Evolutionary conservation across 2,888 invertebrate genomes (phyloP), one percentile per base, ranked within the genome.

Genomic region (Autographa gamma): DNA sequence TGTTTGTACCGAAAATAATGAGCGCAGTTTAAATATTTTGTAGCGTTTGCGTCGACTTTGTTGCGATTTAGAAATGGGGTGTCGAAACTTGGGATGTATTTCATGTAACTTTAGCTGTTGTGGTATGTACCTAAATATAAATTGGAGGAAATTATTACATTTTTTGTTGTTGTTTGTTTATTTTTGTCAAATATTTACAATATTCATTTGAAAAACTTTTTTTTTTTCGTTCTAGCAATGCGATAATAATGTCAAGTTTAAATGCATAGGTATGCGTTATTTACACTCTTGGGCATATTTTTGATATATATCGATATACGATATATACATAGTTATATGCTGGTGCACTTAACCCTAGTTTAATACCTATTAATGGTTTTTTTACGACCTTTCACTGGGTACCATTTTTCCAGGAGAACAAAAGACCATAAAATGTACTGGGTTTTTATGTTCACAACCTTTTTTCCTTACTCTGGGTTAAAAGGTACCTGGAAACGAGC

Each of bases 21-120:
- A 58, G 34, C 19, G 31, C 38, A 54, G 66, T 81, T 77, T 63
- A 66, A 66, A 77, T 72, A 72, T 80, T 76, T 63, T 79, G 70
- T 67, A 9, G 63, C 0, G 18, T 62, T 66, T 61, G 43, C 43
- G 19, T 16, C 5, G 54, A 52, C 34, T 60, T 60, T 32, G 9
- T 43, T 19, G 41, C 60, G 62, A 74, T 74, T 74, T 77, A 63
- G 31, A 54, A 31, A 34, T 34, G 4, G 34, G 18, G 38, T 34
- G 7, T 18, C 13, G 31, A 25, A 25, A 59, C 9, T 32, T 59
- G 25, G 16, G 14, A 31, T 16, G 31, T 25, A 32, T 32, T 31
- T 59, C 16, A 8, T n/a, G 16, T 25, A n/a, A 62, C 65, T 54
- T 59, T 64, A 4, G 14, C 34, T 11, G 62, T 25, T 4, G 18